Evolutionary conservation across 2,888 invertebrate species (phyloP).

Genomic region (Nemotelus nigrinus): DNA sequence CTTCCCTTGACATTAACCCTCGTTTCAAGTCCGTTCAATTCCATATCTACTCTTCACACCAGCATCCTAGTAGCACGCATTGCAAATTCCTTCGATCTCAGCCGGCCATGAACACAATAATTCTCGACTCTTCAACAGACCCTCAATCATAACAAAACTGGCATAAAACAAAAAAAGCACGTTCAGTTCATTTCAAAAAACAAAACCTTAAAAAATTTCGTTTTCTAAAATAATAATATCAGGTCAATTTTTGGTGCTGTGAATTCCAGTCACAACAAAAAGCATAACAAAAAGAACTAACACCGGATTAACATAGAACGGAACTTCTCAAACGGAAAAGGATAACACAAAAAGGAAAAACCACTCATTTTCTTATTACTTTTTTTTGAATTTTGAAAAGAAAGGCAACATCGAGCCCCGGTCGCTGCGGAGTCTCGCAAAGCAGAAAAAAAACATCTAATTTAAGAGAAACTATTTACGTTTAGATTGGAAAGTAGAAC

Average conservation of each 20-base stretch:
- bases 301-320: background rate
- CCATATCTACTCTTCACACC: no score
- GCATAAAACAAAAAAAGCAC: constrained; percentile 45
- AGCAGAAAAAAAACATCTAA: no score
- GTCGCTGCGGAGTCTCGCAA: background rate
- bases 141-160: constrained; percentile 42
- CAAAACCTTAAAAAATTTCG: constrained; percentile 45
- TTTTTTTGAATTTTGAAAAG: background rate
- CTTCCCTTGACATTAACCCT: no score
- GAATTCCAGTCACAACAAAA: constrained; percentile 48
- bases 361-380: background rate
- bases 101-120: background rate
- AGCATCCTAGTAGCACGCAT: no score
- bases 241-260: constrained; percentile 48
- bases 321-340: background rate
- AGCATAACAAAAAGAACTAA: constrained; percentile 29
- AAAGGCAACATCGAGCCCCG: background rate
- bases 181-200: constrained; percentile 47
- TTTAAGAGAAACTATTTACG: no score
- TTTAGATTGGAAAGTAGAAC: no score
- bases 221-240: constrained; percentile 44
- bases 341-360: background rate
- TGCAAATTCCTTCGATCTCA: background rate
- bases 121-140: background rate
- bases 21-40: no score